phyloP scores from a whole-genome alignment of 2,888 invertebrate species.

The Thecocarcelia acutangulata region DNA sequence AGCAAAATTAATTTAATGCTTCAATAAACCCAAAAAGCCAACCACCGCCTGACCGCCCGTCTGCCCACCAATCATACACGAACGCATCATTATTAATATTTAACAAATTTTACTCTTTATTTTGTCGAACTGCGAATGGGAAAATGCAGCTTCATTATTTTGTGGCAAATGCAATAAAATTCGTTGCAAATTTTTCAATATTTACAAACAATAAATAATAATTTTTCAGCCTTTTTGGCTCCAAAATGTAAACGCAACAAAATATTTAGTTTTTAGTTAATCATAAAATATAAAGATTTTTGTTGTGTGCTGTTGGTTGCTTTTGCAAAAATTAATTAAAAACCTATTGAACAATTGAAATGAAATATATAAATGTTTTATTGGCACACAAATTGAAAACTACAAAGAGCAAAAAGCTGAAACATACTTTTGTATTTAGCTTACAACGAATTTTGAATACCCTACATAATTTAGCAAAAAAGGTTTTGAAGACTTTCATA shows the following conservation, averaged over 20 bases:
- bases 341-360: slow-evolving; percentile 44
- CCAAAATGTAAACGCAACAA: not conserved
- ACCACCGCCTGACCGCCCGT: not conserved
- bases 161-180: slow-evolving; percentile 28
- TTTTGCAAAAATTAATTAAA: slow-evolving; percentile 56
- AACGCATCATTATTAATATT: slow-evolving; percentile 2
- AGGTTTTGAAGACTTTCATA: too few relatives aligned
- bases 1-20: slow-evolving; percentile 33
- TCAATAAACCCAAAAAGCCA: slow-evolving; percentile 3
- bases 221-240: not conserved
- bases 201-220: slow-evolving; percentile 13
- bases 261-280: slow-evolving; percentile 27
- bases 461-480: too few relatives aligned
- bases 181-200: not conserved
- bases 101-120: not conserved
- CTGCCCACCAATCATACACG: not conserved
- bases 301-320: slow-evolving; percentile 15
- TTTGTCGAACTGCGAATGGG: not conserved
- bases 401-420: too few relatives aligned
- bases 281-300: not conserved
- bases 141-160: slow-evolving; percentile 27
- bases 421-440: too few relatives aligned
- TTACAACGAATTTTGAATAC: too few relatives aligned
- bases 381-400: not conserved
- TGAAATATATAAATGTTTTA: slow-evolving; percentile 42